These are phyloP conservation scores for Diadophis punctatus DNA, from an alignment of 2,113 vertebrate species.

Conservation along the genomic window DNA sequence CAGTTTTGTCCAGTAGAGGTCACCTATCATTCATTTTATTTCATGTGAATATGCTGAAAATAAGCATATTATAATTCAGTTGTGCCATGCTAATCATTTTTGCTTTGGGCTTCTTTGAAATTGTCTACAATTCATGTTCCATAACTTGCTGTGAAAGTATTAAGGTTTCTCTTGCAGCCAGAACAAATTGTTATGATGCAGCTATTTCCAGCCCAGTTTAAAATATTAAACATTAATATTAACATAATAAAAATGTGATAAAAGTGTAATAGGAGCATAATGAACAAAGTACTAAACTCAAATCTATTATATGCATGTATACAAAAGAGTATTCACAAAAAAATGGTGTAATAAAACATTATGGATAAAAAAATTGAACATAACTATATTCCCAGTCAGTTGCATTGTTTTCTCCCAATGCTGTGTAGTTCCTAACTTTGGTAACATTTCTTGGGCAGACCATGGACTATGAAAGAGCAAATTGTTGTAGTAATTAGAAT, in stretches of 20 bases:
- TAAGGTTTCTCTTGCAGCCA: not conserved
- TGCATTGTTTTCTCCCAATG: not conserved
- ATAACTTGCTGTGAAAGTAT: not conserved
- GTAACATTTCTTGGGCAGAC: not conserved
- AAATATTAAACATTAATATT: not conserved
- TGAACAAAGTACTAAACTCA: not conserved
- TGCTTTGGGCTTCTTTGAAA: not conserved
- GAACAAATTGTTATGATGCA: not conserved
- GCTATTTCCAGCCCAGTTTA: not conserved
- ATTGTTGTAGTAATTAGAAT: not conserved
- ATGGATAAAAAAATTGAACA: not conserved
- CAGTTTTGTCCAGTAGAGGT: conserved; percentile 10
- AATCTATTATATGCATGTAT: not conserved
- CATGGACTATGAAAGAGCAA: not conserved
- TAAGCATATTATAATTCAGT: not conserved
- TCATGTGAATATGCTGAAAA: not conserved
- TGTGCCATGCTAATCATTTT: not conserved
- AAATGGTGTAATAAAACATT: not conserved
- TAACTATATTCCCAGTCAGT: not conserved
- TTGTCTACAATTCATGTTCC: not conserved
- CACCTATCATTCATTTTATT: not conserved
- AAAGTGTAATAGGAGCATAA: not conserved
- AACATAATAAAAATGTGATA: not conserved
- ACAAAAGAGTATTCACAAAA: not conserved
- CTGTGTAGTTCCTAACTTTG: not conserved